These are phyloP conservation scores for Miltochrista miniata DNA, from an alignment of 2,888 invertebrate genomes.

Conservation along the genomic window DNA sequence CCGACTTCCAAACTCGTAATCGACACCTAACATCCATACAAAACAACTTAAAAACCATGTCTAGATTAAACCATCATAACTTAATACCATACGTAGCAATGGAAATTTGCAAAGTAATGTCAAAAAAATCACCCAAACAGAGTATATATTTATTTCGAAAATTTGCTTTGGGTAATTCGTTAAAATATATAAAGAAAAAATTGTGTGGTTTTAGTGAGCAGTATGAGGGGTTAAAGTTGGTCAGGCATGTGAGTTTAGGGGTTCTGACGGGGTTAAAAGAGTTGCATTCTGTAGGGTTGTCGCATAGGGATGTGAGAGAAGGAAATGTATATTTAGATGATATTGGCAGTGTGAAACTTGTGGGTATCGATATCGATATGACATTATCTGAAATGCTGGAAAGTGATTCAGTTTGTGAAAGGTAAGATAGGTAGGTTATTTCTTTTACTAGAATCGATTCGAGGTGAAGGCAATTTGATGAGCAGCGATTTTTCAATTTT, in stretches of 20 bases:
- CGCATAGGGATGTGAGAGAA: slow-evolving; percentile 91
- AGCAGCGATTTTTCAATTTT: no score
- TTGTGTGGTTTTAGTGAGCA: slow-evolving; percentile 54
- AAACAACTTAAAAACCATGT: slow-evolving; percentile 89
- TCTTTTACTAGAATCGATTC: not conserved
- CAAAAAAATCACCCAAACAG: slow-evolving; percentile 51
- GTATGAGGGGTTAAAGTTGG: slow-evolving; percentile 61
- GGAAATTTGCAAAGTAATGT: slow-evolving; percentile 85
- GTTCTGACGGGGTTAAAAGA: slow-evolving; percentile 90
- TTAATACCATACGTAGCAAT: slow-evolving; percentile 91
- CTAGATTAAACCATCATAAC: slow-evolving; percentile 87
- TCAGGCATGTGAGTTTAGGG: slow-evolving; percentile 87
- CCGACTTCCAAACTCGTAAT: slow-evolving; percentile 70
- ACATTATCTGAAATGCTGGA: slow-evolving; percentile 84
- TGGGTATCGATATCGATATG: slow-evolving; percentile 88
- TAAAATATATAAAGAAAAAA: slow-evolving; percentile 56
- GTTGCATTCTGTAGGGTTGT: slow-evolving; percentile 91
- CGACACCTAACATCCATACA: slow-evolving; percentile 88
- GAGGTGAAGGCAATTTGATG: no score
- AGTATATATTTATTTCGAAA: slow-evolving; percentile 89
- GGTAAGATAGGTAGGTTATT: slow-evolving; percentile 50
- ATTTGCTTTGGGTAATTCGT: slow-evolving; percentile 81
- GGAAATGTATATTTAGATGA: slow-evolving; percentile 89
- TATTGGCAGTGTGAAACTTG: slow-evolving; percentile 83
- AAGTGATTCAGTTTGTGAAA: slow-evolving; percentile 64